Percentiles rank a stretch among this genome's conserved stretches.
Conservation (phyloP, 1,140 invertebrate genomes). For the Prorops nasuta region DNA sequence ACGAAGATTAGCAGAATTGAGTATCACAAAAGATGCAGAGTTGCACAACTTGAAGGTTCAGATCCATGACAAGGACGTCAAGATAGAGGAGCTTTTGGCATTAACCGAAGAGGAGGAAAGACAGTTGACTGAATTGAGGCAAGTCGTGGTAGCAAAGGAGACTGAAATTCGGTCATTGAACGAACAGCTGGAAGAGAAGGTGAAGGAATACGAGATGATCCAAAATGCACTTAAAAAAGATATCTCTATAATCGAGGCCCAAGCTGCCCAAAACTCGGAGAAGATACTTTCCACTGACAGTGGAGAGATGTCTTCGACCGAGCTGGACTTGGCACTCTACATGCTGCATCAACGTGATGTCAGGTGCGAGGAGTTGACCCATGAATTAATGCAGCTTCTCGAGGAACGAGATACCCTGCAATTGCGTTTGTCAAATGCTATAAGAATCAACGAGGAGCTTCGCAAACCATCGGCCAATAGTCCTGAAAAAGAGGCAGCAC, state of each 20-base stretch:
- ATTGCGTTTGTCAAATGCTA: slow-evolving; percentile 74
- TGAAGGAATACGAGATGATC: slow-evolving; percentile 58
- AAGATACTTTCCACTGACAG: not conserved
- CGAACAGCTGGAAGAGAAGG: slow-evolving; percentile 62
- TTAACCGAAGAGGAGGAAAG: slow-evolving; percentile 58
- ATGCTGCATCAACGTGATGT: slow-evolving; percentile 86
- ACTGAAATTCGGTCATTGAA: slow-evolving; percentile 67
- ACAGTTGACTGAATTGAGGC: slow-evolving; percentile 54
- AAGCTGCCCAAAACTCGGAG: slow-evolving; percentile 1
- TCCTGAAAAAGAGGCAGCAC: slow-evolving; percentile 7
- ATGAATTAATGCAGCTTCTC: slow-evolving; percentile 78
- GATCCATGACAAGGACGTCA: slow-evolving; percentile 35
- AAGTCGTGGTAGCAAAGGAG: slow-evolving; percentile 65
- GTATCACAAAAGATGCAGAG: slow-evolving; percentile 43
- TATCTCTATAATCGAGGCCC: slow-evolving; percentile 14
- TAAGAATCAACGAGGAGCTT: slow-evolving; percentile 68
- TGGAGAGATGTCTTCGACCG: slow-evolving; percentile 36
- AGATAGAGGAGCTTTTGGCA: slow-evolving; percentile 56
- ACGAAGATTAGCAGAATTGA: slow-evolving; percentile 35
- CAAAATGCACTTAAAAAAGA: slow-evolving; percentile 34
- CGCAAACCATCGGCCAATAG: slow-evolving; percentile 19
- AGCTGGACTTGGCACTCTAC: slow-evolving; percentile 79
- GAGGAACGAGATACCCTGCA: slow-evolving; percentile 84
- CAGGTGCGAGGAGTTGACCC: slow-evolving; percentile 83
- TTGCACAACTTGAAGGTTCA: slow-evolving; percentile 42